Evolutionary conservation across 2,888 invertebrate genomes (phyloP), one percentile per base, ranked within the genome.

Genomic region (Polia nebulosa): DNA sequence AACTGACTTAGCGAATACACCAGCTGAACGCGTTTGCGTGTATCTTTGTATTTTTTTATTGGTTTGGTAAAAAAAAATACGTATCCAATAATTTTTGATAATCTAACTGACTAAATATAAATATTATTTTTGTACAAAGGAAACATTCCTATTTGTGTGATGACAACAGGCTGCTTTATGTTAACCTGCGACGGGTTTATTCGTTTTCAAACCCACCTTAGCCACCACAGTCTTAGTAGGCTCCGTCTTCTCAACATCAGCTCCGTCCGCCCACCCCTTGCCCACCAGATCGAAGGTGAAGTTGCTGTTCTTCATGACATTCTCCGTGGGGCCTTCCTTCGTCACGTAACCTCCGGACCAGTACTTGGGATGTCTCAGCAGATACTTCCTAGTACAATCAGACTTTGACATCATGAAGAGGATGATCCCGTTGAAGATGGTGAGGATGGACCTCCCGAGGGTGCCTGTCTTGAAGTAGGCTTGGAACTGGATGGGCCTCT

Each of bases 401-500:
- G 66, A 74, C 69, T 81, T 86, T 13, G 87, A 67, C 84, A 94
- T 80, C 1, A 89, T 1, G 52, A 77, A 86, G 0, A 93, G 8
- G 0, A 98, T 67, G 0, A 94, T 79, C 0, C 97, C 98, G 41
- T 96, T 88, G 7, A 98, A 47, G 0, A 96, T 87, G 0, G 96
- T 85, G 0, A 94, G 47, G 0, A 97, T 17, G 0, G 97, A 90
- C 1, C 90, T 77, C 0, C 87, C 7, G 0, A 92, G 47, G 64
- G 85, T 90, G 78, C 90, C 87, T 20, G 97, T 89, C 13, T 95
- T 96, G n/a, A 97, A 78, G 90, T 99, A 99, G 0, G 98, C 97
- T 45, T 96, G 96, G 90, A 98, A 96, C 92, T 99, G 98, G 9
- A 96, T 96, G 0, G 99, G 99, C 6, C 98, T 96, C 79, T 96